Conservation (phyloP, 2,888 invertebrate species). For the Nebria brevicollis region DNA sequence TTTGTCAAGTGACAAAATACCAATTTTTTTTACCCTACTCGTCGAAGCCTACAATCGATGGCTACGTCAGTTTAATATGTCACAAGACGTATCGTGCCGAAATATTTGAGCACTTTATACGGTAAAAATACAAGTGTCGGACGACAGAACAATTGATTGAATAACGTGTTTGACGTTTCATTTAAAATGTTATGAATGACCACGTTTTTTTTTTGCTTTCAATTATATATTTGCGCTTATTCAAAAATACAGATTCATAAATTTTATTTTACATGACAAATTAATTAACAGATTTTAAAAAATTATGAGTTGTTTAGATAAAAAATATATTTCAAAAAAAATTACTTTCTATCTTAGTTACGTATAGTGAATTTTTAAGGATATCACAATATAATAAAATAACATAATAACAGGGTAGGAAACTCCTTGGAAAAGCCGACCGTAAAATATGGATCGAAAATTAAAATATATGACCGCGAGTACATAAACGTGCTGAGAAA, state of each 20-base stretch:
- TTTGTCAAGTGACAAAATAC: constrained; percentile 13
- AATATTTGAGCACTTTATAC: neutral
- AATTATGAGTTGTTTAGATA: no score
- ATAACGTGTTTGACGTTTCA: neutral
- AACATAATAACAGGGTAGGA: neutral
- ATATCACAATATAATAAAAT: neutral
- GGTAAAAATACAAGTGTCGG: neutral
- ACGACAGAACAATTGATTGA: neutral
- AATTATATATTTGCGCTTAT: no score
- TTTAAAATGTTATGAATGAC: neutral
- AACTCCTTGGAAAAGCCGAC: neutral
- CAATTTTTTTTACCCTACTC: constrained; percentile 4
- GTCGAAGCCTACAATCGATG: neutral
- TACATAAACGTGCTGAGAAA: neutral
- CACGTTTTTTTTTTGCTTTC: no score
- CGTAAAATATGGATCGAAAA: constrained; percentile 15
- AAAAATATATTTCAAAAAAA: no score
- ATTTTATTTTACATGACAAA: no score
- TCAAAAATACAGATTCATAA: no score
- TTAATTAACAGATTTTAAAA: no score
- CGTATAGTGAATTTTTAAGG: neutral
- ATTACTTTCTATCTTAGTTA: no score
- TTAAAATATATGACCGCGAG: constrained; percentile 25
- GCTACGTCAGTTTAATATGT: constrained; percentile 7
- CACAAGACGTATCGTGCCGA: constrained; percentile 2